These are phyloP conservation scores for Nymphalis io DNA, from an alignment of 1,140 invertebrate genomes.

Conservation along the genomic window DNA sequence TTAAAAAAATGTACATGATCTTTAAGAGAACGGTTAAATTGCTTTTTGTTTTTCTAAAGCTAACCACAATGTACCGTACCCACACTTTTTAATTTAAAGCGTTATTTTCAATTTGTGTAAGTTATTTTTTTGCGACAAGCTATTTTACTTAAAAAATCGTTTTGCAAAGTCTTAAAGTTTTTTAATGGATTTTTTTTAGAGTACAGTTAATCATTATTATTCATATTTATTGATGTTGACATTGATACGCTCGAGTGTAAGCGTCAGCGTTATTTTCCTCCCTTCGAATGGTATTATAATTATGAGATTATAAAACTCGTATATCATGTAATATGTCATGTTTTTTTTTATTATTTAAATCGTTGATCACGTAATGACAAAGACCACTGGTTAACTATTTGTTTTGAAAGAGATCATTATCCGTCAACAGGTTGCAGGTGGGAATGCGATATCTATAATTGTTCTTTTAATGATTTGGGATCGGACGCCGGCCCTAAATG, in stretches of 20 bases:
- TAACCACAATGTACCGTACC: conserved; percentile 19
- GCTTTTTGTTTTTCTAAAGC: conserved; percentile 61
- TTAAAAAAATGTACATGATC: conserved; percentile 62
- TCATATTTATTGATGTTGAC: conserved; percentile 6
- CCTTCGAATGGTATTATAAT: conserved; percentile 15
- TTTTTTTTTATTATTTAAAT: conserved; percentile 24
- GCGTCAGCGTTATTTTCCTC: conserved; percentile 14
- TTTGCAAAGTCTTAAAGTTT: conserved; percentile 24
- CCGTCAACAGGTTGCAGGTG: conserved; percentile 77
- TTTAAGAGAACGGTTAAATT: conserved; percentile 59
- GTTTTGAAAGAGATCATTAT: conserved; percentile 77
- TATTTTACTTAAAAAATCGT: conserved; percentile 13
- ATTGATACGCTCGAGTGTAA: conserved; percentile 17
- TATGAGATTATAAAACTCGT: conserved; percentile 27
- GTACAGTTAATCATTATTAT: conserved; percentile 13
- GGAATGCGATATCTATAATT: conserved; percentile 79
- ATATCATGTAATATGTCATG: conserved; percentile 21
- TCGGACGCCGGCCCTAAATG: conserved; percentile 69
- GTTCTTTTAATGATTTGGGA: conserved; percentile 80
- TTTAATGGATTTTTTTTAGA: conserved; percentile 8
- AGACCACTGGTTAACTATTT: conserved; percentile 61
- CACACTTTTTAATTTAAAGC: conserved; percentile 18
- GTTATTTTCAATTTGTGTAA: conserved; percentile 14
- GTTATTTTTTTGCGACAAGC: conserved; percentile 20
- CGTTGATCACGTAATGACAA: conserved; percentile 33